Evolutionary conservation across 1,140 invertebrate genomes (phyloP), one percentile per base, ranked within the genome.

Genomic region (Dinoponera quadriceps): DNA sequence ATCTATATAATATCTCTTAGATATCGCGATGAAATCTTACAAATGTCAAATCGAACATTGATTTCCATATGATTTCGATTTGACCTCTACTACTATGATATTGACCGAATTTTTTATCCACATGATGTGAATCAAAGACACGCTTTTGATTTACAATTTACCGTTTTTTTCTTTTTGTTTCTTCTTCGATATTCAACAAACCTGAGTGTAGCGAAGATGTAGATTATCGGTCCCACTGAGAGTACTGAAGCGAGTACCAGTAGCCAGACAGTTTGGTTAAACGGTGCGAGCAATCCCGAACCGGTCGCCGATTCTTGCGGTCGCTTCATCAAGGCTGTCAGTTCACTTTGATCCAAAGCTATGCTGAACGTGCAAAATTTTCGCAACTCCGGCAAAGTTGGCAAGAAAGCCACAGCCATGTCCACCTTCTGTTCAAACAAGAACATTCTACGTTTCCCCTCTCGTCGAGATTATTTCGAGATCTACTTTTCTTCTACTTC

Each of bases 221-320:
- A 97, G 55, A 98, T 97, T 22, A 97, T 95, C 0, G 97, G 98
- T 0, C 97, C 97, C 59, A 98, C 96, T 0, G 95, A 93, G 20
- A 97, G 85, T 1, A 98, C 93, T 0, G 97, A 96, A 0, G 96
- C 94, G 2, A 98, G 91, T 84, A 98, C 97, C 16, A 97, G 91
- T 14, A 96, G 92, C 98, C 98, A 98, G 1, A 98, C 98, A 69
- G 95, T 94, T 11, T 92, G 94, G 59, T 96, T 96, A 88, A 98
- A 98, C 0, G 97, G 97, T 13, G 97, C 97, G 27, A 98, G 91
- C 7, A 98, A 94, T 38, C 97, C 97, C 0, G 97, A 97, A 0
- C 97, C 97, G n/a, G 96, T 96, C 0, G 97, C 97, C 0, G 97
- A 98, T 90, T 96, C 96, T 65, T 95, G 94, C 0, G 98, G 98